Base-by-base conservation (phyloP, 2,113 vertebrate genomes). In the Poicephalus meyeri region DNA sequence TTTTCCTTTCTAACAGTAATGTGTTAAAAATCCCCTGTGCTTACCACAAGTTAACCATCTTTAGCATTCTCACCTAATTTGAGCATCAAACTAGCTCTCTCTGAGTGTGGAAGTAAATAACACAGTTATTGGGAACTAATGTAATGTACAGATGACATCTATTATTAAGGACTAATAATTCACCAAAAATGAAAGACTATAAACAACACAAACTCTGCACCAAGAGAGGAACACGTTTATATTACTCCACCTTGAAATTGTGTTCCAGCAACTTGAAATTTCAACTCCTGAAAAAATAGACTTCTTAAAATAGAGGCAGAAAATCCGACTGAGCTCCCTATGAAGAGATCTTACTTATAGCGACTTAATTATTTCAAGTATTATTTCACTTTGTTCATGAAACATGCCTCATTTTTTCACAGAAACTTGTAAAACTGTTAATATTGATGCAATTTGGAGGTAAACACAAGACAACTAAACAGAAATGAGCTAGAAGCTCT, bases 181-280 rank as follows among this genome's bases (percentile, higher is more conserved):
- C 47, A 87, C 11, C 14, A 76, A 81, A 95, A 77, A 23, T 1
- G 7, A 65, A 88, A 68, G 3, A 87, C 50, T 44, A 81, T n/a
- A 46, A 84, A 77, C 4, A 53, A 55, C 26, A 77, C 6, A 47
- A 80, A 50, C 35, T 76, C 25, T 26, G 55, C 16, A 42, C 6
- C 10, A 69, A 2, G 0, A 1, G 10, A 4, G 3, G 17, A 9
- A 2, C 60, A 65, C 3, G 5, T 72, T 83, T 41, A 4, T 44
- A n/a, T 28, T 72, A 39, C 3, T 83, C 86, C 47, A 87, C 24
- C 39, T 56, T 49, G 44, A 94, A 91, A 60, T 71, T 2, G 26
- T 13, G 7, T 47, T 86, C 44, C 50, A 89, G 26, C 80, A 89
- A 86, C 8, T 4, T 82, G 31, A 72, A 85, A 69, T 85, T 91